Evolutionary conservation across 2,797 vertebrate species (phyloP).

Genomic region (Triplophysa bombifrons): DNA sequence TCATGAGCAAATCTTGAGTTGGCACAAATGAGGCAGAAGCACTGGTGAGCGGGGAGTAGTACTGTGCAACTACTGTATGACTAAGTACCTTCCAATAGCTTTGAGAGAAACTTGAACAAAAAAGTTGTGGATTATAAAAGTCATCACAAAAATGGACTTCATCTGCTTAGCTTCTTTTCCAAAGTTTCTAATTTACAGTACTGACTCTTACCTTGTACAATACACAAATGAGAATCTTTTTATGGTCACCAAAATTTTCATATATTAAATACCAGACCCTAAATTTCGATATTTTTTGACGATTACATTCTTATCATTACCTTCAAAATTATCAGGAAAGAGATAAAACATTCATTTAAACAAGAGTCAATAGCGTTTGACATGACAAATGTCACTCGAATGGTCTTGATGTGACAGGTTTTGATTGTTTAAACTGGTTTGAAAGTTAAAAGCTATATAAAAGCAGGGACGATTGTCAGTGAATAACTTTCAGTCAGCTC

Average conservation of each 20-base stretch:
- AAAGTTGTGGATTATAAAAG: not conserved
- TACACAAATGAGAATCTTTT: not conserved
- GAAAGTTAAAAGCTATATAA: not conserved
- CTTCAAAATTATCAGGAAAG: not conserved
- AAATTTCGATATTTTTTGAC: not conserved
- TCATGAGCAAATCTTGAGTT: constrained; percentile 15
- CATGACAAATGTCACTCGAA: too few species aligned
- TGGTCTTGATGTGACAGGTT: not conserved
- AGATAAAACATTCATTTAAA: too few species aligned
- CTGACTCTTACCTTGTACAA: not conserved
- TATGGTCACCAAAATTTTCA: not conserved
- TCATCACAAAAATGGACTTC: not conserved
- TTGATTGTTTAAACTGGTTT: not conserved
- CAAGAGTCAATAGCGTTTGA: too few species aligned
- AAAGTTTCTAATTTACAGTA: not conserved
- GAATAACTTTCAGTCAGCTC: not conserved
- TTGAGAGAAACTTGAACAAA: constrained; percentile 7
- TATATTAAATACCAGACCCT: not conserved
- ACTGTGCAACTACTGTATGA: not conserved
- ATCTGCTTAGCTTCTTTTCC: not conserved
- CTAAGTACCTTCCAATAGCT: not conserved
- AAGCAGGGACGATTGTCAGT: not conserved
- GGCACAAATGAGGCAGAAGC: constrained; percentile 8
- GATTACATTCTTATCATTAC: too few species aligned
- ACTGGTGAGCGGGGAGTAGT: not conserved